These are phyloP conservation scores for Leucopsar rothschildi DNA, from an alignment of 2,113 vertebrate genomes.

Conservation along the genomic window DNA sequence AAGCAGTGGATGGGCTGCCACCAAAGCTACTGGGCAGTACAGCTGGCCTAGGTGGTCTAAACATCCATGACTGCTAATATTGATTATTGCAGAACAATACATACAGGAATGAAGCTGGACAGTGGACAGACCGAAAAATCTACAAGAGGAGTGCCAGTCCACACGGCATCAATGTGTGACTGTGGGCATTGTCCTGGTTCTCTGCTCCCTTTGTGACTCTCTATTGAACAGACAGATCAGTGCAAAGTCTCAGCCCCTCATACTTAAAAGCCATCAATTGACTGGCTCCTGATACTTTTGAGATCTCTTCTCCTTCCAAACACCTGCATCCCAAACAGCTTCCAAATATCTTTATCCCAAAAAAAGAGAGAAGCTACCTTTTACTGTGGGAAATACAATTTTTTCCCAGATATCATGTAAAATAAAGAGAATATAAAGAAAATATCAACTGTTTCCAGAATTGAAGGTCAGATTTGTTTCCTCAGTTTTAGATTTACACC, in stretches of 20 bases:
- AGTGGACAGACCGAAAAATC: neutral
- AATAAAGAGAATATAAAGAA: neutral
- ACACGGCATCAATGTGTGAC: neutral
- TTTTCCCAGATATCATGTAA: neutral
- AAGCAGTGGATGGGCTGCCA: neutral
- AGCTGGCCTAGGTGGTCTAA: neutral
- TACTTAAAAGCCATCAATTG: neutral
- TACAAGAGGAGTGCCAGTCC: neutral
- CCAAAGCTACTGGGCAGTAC: neutral
- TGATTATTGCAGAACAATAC: neutral
- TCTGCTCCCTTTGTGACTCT: neutral
- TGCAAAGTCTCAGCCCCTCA: neutral
- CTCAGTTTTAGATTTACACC: neutral
- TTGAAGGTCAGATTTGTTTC: neutral
- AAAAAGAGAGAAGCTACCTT: neutral
- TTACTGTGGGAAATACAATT: neutral
- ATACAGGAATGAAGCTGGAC: neutral
- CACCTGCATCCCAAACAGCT: neutral
- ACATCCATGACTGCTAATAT: neutral
- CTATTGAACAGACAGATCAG: neutral
- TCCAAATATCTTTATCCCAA: neutral
- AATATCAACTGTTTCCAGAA: neutral
- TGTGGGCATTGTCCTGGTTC: neutral
- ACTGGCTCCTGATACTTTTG: neutral
- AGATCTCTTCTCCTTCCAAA: neutral